Percentiles rank a stretch among this genome's conserved stretches.
Evolutionary conservation across 2,797 vertebrate species (phyloP).

Genomic region (Cryptoblepharus egeriae): DNA sequence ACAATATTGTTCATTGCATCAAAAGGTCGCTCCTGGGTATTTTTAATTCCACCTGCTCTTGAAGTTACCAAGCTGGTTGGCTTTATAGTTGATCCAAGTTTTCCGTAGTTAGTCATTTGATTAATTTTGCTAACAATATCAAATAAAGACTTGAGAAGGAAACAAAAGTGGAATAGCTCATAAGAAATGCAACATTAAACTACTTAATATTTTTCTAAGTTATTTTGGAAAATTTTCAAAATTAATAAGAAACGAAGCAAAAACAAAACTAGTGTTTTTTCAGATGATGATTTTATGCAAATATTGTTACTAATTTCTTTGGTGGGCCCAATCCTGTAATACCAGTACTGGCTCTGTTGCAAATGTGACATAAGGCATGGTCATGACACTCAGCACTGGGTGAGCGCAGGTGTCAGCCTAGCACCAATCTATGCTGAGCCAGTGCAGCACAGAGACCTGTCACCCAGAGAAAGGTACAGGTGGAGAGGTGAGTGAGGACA

Average conservation of each 20-base stretch:
- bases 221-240: conserved; percentile 9
- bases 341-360: too few relatives aligned
- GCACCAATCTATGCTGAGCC: too few relatives aligned
- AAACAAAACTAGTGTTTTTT: too few relatives aligned
- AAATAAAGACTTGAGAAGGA: conserved; percentile 84
- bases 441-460: too few relatives aligned
- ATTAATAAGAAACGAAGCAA: neutral
- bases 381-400: too few relatives aligned
- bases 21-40: conserved; percentile 85
- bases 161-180: conserved; percentile 13
- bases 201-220: neutral
- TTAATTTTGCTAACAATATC: conserved; percentile 94
- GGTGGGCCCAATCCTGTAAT: too few relatives aligned
- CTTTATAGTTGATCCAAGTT: conserved; percentile 79
- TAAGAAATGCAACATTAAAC: neutral
- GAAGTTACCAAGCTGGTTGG: conserved; percentile 84
- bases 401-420: too few relatives aligned
- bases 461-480: too few relatives aligned
- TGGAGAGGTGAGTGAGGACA: too few relatives aligned
- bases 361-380: too few relatives aligned
- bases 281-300: too few relatives aligned
- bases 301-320: too few relatives aligned
- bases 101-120: conserved; percentile 80
- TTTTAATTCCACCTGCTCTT: conserved; percentile 75
- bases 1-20: conserved; percentile 97